These are phyloP conservation scores for Bombus superbus DNA, from an alignment of 1,140 invertebrate genomes.

Conservation along the genomic window DNA sequence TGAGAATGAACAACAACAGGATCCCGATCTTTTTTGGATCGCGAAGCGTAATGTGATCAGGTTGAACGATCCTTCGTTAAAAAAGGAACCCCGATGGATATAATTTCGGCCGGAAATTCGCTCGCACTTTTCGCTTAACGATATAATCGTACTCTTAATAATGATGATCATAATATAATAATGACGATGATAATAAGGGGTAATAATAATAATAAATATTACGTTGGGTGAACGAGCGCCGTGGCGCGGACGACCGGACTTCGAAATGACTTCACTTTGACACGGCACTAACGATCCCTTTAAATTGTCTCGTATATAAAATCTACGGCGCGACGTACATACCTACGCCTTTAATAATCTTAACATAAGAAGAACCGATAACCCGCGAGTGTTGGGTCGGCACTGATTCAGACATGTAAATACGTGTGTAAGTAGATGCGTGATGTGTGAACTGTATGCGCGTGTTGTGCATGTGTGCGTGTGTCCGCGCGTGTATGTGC, in stretches of 20 bases:
- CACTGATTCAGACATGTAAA: constrained; percentile 36
- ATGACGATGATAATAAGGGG: constrained; percentile 22
- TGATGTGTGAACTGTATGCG: not conserved
- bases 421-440: not conserved
- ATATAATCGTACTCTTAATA: constrained; percentile 38
- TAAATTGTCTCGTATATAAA: constrained; percentile 52
- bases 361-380: constrained; percentile 65
- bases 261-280: constrained; percentile 15
- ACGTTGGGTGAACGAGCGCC: constrained; percentile 41
- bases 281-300: constrained; percentile 41
- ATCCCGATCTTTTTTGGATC: constrained; percentile 20
- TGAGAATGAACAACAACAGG: constrained; percentile 36
- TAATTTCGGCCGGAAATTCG: constrained; percentile 62
- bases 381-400: constrained; percentile 55
- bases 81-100: constrained; percentile 43
- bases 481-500: not conserved
- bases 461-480: not conserved
- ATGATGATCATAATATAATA: constrained; percentile 33
- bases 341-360: constrained; percentile 36
- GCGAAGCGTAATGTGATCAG: constrained; percentile 28
- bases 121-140: constrained; percentile 41
- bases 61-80: constrained; percentile 18
- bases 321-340: constrained; percentile 31
- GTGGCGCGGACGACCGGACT: constrained; percentile 38
- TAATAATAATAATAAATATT: constrained; percentile 55